A percentile compares a stretch with the other conserved stretches of the same genome.
These are phyloP conservation scores for Coracias cyanogaster DNA, from an alignment of 2,797 vertebrate genomes.

Conservation along the genomic window DNA sequence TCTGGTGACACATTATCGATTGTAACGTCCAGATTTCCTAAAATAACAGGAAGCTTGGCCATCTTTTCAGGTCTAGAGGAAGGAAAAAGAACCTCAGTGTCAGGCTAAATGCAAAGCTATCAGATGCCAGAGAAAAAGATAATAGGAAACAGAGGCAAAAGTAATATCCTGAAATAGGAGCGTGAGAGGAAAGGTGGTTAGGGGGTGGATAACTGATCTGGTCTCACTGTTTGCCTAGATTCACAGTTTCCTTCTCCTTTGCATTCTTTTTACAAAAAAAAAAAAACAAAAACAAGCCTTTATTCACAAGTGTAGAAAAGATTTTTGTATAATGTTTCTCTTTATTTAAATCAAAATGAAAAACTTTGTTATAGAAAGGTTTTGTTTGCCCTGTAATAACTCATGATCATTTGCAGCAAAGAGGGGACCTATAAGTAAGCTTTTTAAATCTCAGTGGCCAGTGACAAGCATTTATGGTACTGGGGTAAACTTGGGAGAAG, in stretches of 20 bases:
- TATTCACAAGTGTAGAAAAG: background rate
- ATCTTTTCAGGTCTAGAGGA: constrained; percentile 93
- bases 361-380: background rate
- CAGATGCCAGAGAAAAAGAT: constrained; percentile 3
- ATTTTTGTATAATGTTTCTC: background rate
- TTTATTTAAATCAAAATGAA: background rate
- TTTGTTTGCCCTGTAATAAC: background rate
- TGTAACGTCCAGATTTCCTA: constrained; percentile 94
- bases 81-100: background rate
- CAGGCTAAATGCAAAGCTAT: constrained; percentile 4
- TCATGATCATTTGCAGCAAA: background rate
- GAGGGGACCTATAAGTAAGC: background rate
- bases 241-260: background rate
- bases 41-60: constrained; percentile 95
- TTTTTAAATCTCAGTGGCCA: background rate
- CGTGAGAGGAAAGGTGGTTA: constrained; percentile 18
- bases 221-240: background rate
- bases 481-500: background rate
- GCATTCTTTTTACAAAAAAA: background rate
- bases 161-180: constrained; percentile 54
- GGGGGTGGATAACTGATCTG: background rate
- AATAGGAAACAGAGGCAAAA: constrained; percentile 54
- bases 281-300: background rate
- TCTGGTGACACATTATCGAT: constrained; percentile 93
- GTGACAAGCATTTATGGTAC: background rate